phyloP scores from a whole-genome alignment of 2,113 vertebrate species.

The Forbesichthys papilliferus region DNA sequence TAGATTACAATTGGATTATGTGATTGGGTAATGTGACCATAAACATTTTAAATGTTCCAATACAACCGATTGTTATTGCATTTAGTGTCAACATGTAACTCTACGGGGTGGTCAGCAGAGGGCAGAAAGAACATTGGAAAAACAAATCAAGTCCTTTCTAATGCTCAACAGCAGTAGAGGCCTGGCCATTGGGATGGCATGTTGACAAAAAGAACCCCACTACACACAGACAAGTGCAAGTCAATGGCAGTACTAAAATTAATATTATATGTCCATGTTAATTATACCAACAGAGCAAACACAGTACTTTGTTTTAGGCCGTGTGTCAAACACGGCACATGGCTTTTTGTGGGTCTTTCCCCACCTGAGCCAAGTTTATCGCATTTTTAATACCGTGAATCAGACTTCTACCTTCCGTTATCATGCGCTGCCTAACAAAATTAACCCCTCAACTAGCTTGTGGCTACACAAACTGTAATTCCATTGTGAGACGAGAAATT shows the following conservation, averaged over 20 bases:
- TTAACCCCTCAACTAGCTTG: conserved; percentile 13
- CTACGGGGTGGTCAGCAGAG: conserved; percentile 34
- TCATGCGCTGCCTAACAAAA: conserved; percentile 9
- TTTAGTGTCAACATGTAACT: neutral
- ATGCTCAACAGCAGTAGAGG: neutral
- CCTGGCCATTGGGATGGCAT: neutral
- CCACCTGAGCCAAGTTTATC: conserved; percentile 7
- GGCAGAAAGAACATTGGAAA: conserved; percentile 20
- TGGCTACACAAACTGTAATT: conserved; percentile 1
- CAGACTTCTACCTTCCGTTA: neutral
- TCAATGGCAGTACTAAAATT: too few species aligned
- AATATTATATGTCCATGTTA: too few species aligned
- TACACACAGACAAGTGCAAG: neutral
- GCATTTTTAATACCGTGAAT: conserved; percentile 27
- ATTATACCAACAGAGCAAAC: too few species aligned
- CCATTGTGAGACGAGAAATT: conserved; percentile 7
- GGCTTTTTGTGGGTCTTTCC: conserved; percentile 12
- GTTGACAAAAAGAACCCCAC: neutral
- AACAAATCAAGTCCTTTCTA: neutral
- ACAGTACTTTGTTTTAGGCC: too few species aligned
- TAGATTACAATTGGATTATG: neutral
- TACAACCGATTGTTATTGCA: neutral
- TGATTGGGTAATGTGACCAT: neutral
- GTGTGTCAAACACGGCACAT: too few species aligned
- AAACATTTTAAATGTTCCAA: neutral